A percentile compares a stretch with the other conserved stretches of the same genome.
Evolutionary conservation across 2,113 vertebrate species (phyloP).

Genomic region (Spheniscus mendiculus): DNA sequence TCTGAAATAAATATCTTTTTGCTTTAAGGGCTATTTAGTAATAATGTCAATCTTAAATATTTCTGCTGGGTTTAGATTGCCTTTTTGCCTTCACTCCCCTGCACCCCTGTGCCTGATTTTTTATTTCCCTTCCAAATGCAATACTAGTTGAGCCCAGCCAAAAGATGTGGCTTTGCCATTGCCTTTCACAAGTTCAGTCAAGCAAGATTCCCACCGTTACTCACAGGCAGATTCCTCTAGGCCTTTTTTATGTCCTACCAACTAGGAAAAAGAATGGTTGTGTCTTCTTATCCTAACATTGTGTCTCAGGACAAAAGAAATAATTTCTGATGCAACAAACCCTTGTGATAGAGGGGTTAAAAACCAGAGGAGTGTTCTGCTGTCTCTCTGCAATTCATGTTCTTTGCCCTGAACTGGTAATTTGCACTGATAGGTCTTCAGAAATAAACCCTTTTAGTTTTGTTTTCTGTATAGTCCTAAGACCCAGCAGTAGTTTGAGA

Average conservation of each 20-base stretch:
- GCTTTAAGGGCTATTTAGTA: not conserved
- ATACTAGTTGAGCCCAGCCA: not conserved
- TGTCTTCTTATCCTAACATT: not conserved
- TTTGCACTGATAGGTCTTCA: not conserved
- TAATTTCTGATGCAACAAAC: not conserved
- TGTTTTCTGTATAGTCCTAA: not conserved
- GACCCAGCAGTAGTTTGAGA: not conserved
- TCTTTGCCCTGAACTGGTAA: not conserved
- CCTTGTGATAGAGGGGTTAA: not conserved
- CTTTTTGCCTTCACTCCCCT: not conserved
- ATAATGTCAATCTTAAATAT: not conserved
- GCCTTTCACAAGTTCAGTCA: not conserved
- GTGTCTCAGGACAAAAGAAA: not conserved
- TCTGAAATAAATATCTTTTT: not conserved
- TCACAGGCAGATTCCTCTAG: not conserved
- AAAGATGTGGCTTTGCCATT: not conserved
- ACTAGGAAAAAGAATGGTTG: not conserved
- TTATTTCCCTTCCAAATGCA: not conserved
- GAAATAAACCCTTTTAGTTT: not conserved
- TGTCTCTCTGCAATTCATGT: not conserved
- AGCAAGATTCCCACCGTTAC: not conserved
- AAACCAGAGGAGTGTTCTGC: not conserved
- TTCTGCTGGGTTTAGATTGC: not conserved
- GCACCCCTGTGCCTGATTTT: not conserved
- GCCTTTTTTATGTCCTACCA: not conserved